Evolutionary conservation across 2,113 vertebrate genomes (phyloP).

Genomic region (Scomber scombrus): DNA sequence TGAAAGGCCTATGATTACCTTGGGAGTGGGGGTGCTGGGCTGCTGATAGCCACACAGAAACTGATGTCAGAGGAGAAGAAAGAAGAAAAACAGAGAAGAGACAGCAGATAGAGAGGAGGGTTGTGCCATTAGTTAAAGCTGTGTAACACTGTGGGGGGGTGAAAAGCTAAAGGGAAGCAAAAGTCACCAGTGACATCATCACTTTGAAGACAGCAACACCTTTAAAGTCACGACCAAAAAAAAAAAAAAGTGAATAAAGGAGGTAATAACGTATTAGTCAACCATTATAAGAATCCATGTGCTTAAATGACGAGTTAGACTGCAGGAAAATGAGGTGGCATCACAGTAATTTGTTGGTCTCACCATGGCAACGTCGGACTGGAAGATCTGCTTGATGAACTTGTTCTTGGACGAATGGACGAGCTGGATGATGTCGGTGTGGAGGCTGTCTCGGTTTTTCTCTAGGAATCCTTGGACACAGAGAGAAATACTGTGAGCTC

Average conservation of each 20-base stretch:
- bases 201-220: slow-evolving; percentile 15
- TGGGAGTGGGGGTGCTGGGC: slow-evolving; percentile 78
- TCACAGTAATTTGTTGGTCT: slow-evolving; percentile 38
- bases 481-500: background rate
- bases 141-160: slow-evolving; percentile 19
- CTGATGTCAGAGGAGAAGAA: slow-evolving; percentile 73
- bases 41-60: slow-evolving; percentile 87
- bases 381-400: slow-evolving; percentile 98
- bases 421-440: slow-evolving; percentile 96
- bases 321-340: no score
- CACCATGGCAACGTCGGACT: slow-evolving; percentile 96
- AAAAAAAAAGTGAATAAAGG: background rate
- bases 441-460: slow-evolving; percentile 98
- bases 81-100: slow-evolving; percentile 52
- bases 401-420: slow-evolving; percentile 98
- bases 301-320: no score
- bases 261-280: background rate
- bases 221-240: background rate
- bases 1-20: slow-evolving; percentile 75
- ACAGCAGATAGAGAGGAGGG: slow-evolving; percentile 52
- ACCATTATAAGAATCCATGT: background rate
- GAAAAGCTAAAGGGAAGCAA: slow-evolving; percentile 34
- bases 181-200: slow-evolving; percentile 19
- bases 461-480: slow-evolving; percentile 98
- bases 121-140: slow-evolving; percentile 39